Percentiles rank a stretch among this genome's conserved stretches.
These are phyloP conservation scores for Plumapathes pennacea DNA, from an alignment of 92 coral and sea anemone species.

Conservation along the genomic window DNA sequence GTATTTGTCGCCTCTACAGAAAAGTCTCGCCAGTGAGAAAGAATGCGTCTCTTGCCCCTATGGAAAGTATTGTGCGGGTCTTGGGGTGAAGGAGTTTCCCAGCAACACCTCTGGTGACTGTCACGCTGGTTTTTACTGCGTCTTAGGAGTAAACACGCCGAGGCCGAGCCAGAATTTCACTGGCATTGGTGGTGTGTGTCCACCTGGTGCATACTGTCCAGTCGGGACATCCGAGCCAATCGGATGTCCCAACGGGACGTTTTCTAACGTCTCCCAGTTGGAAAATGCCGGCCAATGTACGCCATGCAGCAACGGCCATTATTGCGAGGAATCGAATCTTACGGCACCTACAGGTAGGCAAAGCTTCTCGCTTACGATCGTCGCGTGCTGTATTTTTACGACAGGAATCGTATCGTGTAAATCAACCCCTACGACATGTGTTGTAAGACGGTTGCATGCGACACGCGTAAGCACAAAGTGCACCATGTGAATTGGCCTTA, in stretches of 20 bases:
- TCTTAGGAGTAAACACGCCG: conserved; percentile 75
- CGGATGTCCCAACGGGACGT: conserved; percentile 93
- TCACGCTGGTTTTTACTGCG: conserved; percentile 79
- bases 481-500: no score
- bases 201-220: conserved; percentile 85
- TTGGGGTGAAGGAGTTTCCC: conserved; percentile 69
- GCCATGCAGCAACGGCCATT: conserved; percentile 81
- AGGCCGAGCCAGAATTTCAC: conserved; percentile 82
- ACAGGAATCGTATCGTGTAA: no score
- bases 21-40: conserved; percentile 57
- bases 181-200: conserved; percentile 93
- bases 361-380: not conserved
- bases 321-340: conserved; percentile 83
- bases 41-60: conserved; percentile 75
- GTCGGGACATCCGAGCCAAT: conserved; percentile 75
- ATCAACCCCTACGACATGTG: no score
- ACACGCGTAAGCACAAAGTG: no score
- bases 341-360: conserved; percentile 85
- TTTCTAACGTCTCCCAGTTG: conserved; percentile 86
- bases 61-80: conserved; percentile 80
- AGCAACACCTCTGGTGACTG: conserved; percentile 77
- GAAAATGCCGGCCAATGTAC: conserved; percentile 65
- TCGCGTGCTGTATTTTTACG: no score
- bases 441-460: no score
- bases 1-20: conserved; percentile 19